Base-by-base conservation (phyloP, 2,797 vertebrate species). In the Halcyon chelicuti region DNA sequence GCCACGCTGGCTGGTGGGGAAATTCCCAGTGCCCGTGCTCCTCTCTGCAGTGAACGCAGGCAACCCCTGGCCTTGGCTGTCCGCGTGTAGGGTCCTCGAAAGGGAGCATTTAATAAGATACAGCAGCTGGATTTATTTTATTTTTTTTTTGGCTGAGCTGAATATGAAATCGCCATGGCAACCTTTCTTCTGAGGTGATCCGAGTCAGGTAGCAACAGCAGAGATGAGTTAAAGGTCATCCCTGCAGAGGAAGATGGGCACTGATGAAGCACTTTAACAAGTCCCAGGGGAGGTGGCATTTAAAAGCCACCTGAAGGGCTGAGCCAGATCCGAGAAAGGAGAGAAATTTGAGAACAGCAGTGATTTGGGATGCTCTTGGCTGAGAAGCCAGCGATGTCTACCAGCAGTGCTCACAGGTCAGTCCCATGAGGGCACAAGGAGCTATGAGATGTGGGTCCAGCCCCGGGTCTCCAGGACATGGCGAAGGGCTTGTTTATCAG, bases 91-190 rank as follows among this genome's bases (percentile, higher is more conserved):
- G 85, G 96, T 96, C 97, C 96, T 96, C 92, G 52, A 92, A 94
- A 95, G 86, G 93, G 90, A 98, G 72, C 87, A 87, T 94, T 98
- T 98, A 97, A 98, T 98, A 98, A 98, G 96, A 96, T 87, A 97
- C 95, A 95, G 96, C 92, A 97, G 85, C 90, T 91, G 90, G 90
- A 80, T 23, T 72, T 78, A 11, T 37, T 92, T 75, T 90, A 95
- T 28, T 51, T 52, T 52, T 28, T 76, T 90, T 96, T 91, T 91
- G 90, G 52, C 78, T 96, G 86, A 80, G 88, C 92, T 86, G 95
- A 96, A 94, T 93, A 93, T 88, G 88, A 87, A 95, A 98, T 98
- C 21, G 7, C 98, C 98, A 98, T 98, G 97, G 98, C 98, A 98
- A 98, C 98, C 96, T 98, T 97, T 96, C 87, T 98, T 97, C 91